A percentile compares a stretch with the other conserved stretches of the same genome.
Conservation (phyloP, 2,113 vertebrate genomes). For the Esox niger region DNA sequence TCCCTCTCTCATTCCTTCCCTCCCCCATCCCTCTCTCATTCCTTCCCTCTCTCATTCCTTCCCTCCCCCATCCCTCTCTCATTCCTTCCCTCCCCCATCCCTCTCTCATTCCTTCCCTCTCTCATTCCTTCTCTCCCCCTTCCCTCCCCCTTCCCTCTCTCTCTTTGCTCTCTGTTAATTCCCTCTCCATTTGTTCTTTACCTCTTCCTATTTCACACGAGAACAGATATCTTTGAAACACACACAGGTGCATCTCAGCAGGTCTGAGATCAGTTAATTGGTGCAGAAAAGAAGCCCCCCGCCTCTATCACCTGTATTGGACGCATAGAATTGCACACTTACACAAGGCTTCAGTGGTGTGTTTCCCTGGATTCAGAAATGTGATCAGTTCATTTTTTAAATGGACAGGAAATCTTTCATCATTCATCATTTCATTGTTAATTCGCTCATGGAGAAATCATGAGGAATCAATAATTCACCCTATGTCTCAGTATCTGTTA, state of each 20-base stretch:
- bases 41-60: slow-evolving; percentile 29
- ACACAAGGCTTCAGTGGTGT: too few relatives aligned
- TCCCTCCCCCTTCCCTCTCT: not conserved
- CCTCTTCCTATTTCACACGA: not conserved
- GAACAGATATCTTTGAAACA: not conserved
- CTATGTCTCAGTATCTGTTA: too few relatives aligned
- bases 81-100: not conserved
- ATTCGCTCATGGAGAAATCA: too few relatives aligned
- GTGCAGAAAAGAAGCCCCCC: slow-evolving; percentile 50
- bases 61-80: too few relatives aligned
- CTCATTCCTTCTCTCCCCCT: not conserved
- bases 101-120: too few relatives aligned
- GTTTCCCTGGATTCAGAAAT: too few relatives aligned
- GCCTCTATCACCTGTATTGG: slow-evolving; percentile 40
- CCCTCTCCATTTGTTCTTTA: not conserved
- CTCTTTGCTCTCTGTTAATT: not conserved
- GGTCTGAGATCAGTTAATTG: slow-evolving; percentile 53
- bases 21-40: too few relatives aligned
- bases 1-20: not conserved
- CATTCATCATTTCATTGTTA: too few relatives aligned
- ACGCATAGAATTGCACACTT: slow-evolving; percentile 2
- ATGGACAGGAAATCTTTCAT: too few relatives aligned
- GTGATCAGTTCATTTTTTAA: too few relatives aligned
- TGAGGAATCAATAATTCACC: too few relatives aligned
- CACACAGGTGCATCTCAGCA: slow-evolving; percentile 42